phyloP scores from a whole-genome alignment of 2,797 vertebrate genomes.

The Mastacembelus armatus region DNA sequence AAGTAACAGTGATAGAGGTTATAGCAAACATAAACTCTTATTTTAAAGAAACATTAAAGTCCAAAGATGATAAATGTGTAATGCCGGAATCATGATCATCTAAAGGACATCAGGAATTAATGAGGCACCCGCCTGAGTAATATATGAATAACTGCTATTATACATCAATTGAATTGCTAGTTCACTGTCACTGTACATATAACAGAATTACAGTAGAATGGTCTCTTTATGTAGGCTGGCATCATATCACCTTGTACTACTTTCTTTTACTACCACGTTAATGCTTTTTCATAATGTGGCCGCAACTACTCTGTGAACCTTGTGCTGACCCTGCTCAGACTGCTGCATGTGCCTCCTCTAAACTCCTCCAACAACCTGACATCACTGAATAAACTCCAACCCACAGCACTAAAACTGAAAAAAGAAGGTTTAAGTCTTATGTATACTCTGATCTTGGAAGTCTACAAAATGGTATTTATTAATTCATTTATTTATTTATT shows the following conservation, averaged over 20 bases:
- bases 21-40: constrained; percentile 19
- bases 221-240: background rate
- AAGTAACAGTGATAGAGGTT: constrained; percentile 16
- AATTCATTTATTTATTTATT: too few relatives aligned
- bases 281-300: constrained; percentile 5
- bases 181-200: background rate
- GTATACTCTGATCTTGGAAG: background rate
- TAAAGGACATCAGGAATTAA: background rate
- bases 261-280: background rate
- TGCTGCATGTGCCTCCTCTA: too few relatives aligned
- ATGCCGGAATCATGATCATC: background rate
- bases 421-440: background rate
- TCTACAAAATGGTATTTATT: too few relatives aligned
- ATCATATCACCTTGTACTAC: background rate
- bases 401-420: background rate
- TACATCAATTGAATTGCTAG: background rate
- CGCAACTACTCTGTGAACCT: background rate
- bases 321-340: background rate
- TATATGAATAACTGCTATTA: too few relatives aligned
- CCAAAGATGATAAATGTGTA: background rate
- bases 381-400: background rate
- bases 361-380: too few relatives aligned
- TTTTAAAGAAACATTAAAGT: constrained; percentile 14
- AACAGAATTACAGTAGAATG: background rate
- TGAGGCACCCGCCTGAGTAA: constrained; percentile 29